A percentile compares a stretch with the other conserved stretches of the same genome.
Conservation (phyloP, 2,113 vertebrate genomes). For the Platichthys flesus region DNA sequence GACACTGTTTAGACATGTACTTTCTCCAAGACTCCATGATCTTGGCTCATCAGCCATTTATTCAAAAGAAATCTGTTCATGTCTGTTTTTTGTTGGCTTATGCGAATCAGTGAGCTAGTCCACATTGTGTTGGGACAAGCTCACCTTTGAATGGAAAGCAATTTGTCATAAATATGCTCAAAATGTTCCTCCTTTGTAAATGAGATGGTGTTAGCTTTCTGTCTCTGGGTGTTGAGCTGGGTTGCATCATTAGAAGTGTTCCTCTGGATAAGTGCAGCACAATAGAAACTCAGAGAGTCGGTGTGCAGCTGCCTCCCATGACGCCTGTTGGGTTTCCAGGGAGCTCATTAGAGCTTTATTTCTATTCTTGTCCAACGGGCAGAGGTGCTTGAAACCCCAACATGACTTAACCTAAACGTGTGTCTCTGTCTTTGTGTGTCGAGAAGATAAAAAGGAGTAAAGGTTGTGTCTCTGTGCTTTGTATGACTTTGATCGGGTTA, state of each 20-base stretch:
- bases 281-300: constrained; percentile 21
- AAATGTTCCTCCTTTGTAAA: constrained; percentile 3
- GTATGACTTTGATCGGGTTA: neutral
- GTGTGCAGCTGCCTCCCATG: constrained; percentile 46
- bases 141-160: neutral
- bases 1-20: constrained; percentile 52
- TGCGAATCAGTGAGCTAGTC: constrained; percentile 8
- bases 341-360: constrained; percentile 76
- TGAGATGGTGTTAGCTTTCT: constrained; percentile 1
- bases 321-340: constrained; percentile 67
- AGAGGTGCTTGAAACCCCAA: constrained; percentile 31
- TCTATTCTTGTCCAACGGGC: constrained; percentile 55
- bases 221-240: constrained; percentile 25
- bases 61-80: constrained; percentile 6
- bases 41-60: constrained; percentile 17
- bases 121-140: neutral
- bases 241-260: constrained; percentile 64
- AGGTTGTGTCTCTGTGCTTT: neutral
- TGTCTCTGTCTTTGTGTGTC: neutral
- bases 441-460: neutral
- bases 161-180: neutral
- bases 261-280: constrained; percentile 24
- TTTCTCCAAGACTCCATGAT: constrained; percentile 29
- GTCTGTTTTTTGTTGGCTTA: neutral
- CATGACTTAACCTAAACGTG: neutral